Conservation (phyloP, 2,888 invertebrate species). For the Epinotia nisella region DNA sequence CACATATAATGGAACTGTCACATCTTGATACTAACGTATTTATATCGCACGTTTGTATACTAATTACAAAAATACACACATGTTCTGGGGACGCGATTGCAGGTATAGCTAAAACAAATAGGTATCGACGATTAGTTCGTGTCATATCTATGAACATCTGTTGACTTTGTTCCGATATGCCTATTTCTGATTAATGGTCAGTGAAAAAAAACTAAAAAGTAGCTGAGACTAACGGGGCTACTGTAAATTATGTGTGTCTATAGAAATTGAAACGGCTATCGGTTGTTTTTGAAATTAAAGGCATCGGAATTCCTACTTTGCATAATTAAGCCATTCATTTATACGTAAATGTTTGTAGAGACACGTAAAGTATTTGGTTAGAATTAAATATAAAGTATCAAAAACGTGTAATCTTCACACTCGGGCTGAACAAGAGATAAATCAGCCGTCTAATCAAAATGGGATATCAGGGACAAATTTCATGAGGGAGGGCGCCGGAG, state of each 20-base stretch:
- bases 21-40: constrained; percentile 63
- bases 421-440: constrained; percentile 78
- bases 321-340: constrained; percentile 51
- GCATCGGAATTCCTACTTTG: constrained; percentile 48
- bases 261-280: constrained; percentile 32
- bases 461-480: constrained; percentile 82
- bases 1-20: constrained; percentile 51
- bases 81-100: background rate
- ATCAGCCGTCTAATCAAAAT: constrained; percentile 83
- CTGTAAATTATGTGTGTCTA: constrained; percentile 39
- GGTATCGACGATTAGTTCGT: background rate
- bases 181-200: constrained; percentile 14
- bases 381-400: constrained; percentile 64
- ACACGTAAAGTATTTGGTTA: constrained; percentile 38
- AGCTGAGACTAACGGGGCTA: constrained; percentile 34
- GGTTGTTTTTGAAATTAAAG: constrained; percentile 44
- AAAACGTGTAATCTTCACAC: constrained; percentile 59
- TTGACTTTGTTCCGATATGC: background rate
- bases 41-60: background rate
- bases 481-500: constrained; percentile 73
- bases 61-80: constrained; percentile 2
- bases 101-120: background rate
- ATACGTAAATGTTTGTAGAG: constrained; percentile 34
- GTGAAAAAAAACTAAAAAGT: constrained; percentile 35
- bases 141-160: background rate